Base-by-base conservation (phyloP, 2,888 invertebrate species). In the Campoplex capitator region DNA sequence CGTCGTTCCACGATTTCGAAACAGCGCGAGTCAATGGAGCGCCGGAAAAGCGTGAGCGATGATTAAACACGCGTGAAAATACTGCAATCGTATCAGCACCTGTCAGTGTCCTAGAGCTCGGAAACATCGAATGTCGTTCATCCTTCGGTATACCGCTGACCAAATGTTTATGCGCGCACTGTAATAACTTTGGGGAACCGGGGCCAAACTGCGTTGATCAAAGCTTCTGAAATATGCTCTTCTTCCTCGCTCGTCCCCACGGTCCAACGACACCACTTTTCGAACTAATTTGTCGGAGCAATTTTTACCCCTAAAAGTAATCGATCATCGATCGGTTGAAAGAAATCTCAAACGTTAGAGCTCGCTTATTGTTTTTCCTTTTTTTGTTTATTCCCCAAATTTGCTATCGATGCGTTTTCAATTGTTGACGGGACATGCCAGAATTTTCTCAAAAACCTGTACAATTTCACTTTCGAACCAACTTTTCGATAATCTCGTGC, bases 171-270 rank as follows among this genome's bases (percentile, higher is more conserved):
- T 45, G 11, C 51, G 11, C 51, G 28, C 65, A 35, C 45, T 54
- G 42, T 38, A 83, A 83, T 83, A 83, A 80, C 83, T 86, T 80
- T 81, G 77, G 76, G 54, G 83, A 74, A 75, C 28, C 51, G 42
- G 45, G 42, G 45, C 45, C 75, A 85, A 71, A 85, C 54, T 75
- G 56, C 54, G 23, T 78, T 32, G 48, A 51, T 54, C 77, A 18
- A 18, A 3, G n/a, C 9, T 45, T 65, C 4, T 45, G 35, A 28
- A 28, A 23, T 18, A 38, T 58, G 54, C 65, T 28, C 32, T 77
- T 67, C 23, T 65, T 35, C 35, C 32, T 28, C 11, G 18, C n/a
- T 42, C 32, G 13, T n/a, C 2, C 16, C 28, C 23, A 23, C 23
- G 23, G 23, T 23, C 23, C 45, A n/a, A 62, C 4, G 6, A 11